A percentile compares a stretch with the other conserved stretches of the same genome.
Conservation (phyloP, 2,797 vertebrate species). For the Nannoperca australis region DNA sequence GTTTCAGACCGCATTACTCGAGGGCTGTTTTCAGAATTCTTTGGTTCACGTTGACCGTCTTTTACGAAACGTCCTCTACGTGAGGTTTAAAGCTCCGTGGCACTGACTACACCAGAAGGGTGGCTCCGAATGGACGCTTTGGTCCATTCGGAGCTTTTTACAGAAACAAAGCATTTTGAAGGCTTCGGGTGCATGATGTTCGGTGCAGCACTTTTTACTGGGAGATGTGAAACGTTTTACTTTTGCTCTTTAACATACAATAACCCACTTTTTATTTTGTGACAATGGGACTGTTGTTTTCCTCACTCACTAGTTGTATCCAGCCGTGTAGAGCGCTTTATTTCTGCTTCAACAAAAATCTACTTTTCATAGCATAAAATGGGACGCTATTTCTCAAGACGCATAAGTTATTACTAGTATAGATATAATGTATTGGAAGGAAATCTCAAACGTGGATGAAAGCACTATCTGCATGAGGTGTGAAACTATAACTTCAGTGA, state of each 20-base stretch:
- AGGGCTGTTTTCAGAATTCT: not conserved
- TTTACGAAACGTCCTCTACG: not conserved
- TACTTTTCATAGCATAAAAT: not conserved
- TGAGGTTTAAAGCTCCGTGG: slow-evolving; percentile 1
- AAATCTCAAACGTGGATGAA: no score
- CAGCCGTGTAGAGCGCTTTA: not conserved
- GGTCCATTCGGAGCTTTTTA: not conserved
- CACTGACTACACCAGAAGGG: not conserved
- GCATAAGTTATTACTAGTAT: no score
- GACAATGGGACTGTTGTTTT: slow-evolving; percentile 16
- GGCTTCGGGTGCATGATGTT: not conserved
- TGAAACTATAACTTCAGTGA: not conserved
- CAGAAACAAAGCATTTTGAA: not conserved
- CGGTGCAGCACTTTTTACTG: not conserved
- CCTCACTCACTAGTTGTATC: not conserved
- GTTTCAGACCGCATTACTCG: not conserved
- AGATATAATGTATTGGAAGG: no score
- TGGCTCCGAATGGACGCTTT: no score
- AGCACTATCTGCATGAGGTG: not conserved
- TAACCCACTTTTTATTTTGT: not conserved
- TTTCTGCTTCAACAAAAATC: not conserved
- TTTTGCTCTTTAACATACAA: not conserved
- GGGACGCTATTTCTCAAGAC: not conserved
- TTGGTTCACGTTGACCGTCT: slow-evolving; percentile 1
- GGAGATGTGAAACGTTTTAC: slow-evolving; percentile 6